Conservation (phyloP, 2,888 invertebrate species). For the Drosophila bunnanda region DNA sequence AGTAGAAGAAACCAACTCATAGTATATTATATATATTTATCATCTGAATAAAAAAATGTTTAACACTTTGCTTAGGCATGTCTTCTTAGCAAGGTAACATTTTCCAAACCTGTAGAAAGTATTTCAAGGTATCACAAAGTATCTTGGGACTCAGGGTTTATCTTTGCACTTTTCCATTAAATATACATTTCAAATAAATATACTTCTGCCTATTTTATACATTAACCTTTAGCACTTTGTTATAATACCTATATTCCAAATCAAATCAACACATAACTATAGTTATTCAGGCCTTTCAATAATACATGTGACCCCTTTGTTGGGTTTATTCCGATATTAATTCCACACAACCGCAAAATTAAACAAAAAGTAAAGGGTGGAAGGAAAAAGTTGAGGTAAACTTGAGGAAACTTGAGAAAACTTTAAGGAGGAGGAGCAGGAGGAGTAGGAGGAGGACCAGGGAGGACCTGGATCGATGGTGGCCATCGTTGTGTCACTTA, state of each 20-base stretch:
- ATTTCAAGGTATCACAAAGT: no score
- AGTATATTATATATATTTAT: no score
- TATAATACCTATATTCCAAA: background rate
- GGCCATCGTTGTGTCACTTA: slow-evolving; percentile 6
- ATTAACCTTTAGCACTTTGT: background rate
- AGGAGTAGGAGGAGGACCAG: background rate
- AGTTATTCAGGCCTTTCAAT: no score
- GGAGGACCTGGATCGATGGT: slow-evolving; percentile 1
- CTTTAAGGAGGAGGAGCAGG: background rate
- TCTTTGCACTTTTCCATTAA: no score
- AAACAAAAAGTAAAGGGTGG: background rate
- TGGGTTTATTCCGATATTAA: slow-evolving; percentile 1
- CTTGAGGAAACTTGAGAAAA: slow-evolving; percentile 10
- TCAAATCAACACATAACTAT: background rate
- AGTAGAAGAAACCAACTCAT: background rate
- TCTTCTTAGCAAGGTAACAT: no score
- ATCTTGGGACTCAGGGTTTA: no score
- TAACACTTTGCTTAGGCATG: no score
- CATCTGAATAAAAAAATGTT: no score
- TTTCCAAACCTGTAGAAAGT: no score
- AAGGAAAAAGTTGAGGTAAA: background rate
- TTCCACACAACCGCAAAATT: background rate
- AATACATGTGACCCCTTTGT: background rate
- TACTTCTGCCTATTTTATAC: no score
- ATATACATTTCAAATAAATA: no score